phyloP scores from a whole-genome alignment of 2,888 invertebrate species.

The Julus scanicus region DNA sequence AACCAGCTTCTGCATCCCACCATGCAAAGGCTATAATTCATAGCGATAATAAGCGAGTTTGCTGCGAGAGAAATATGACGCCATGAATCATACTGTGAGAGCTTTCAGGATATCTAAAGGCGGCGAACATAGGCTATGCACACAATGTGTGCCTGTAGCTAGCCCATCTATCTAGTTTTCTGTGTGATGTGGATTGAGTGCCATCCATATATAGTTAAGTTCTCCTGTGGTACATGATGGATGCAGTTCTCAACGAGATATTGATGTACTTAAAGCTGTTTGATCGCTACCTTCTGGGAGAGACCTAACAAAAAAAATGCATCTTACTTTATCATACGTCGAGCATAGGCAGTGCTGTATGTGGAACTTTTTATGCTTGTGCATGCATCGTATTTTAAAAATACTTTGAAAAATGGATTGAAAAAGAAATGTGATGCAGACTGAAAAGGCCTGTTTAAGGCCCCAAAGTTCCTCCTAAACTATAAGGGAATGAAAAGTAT shows the following conservation, averaged over 20 bases:
- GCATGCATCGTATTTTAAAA: neutral
- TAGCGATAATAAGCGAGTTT: slow-evolving; percentile 41
- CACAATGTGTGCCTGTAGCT: slow-evolving; percentile 46
- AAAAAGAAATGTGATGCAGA: neutral
- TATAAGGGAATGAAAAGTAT: too few relatives aligned
- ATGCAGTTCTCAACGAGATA: slow-evolving; percentile 51
- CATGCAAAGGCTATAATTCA: slow-evolving; percentile 44
- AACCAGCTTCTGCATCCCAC: slow-evolving; percentile 43
- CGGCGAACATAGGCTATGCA: neutral
- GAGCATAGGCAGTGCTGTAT: neutral
- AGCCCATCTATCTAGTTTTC: slow-evolving; percentile 46
- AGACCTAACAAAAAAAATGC: neutral
- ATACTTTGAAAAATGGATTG: neutral
- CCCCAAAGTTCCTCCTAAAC: neutral
- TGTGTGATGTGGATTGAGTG: slow-evolving; percentile 44
- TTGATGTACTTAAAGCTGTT: slow-evolving; percentile 47
- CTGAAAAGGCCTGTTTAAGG: neutral
- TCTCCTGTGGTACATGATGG: slow-evolving; percentile 47
- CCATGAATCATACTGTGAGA: slow-evolving; percentile 46
- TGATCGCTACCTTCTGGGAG: slow-evolving; percentile 48
- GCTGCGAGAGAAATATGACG: slow-evolving; percentile 43
- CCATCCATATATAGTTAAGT: slow-evolving; percentile 43
- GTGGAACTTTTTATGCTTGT: neutral
- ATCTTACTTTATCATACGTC: neutral
- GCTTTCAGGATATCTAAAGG: slow-evolving; percentile 29